Conservation (phyloP, 2,113 vertebrate genomes). For the Thamnophis sirtalis region DNA sequence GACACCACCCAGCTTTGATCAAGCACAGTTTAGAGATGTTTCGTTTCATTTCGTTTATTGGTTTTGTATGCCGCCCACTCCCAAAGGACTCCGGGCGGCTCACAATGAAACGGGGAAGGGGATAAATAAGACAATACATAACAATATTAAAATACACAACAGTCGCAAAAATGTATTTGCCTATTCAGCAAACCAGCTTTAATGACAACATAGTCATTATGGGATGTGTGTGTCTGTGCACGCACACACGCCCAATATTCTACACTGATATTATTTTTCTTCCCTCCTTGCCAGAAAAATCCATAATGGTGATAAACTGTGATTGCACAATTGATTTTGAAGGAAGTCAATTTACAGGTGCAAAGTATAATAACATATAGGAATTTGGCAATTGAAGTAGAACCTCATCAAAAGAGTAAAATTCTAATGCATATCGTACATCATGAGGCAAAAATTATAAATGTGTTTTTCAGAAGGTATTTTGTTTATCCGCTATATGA, state of each 20-base stretch:
- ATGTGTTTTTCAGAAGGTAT: not conserved
- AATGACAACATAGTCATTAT: not conserved
- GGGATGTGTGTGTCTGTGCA: not conserved
- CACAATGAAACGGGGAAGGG: too few relatives aligned
- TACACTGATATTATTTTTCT: not conserved
- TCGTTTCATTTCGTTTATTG: too few relatives aligned
- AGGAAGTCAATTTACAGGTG: not conserved
- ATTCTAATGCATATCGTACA: not conserved
- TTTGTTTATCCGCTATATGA: not conserved
- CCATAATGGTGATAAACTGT: not conserved
- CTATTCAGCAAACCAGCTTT: slow-evolving; percentile 22
- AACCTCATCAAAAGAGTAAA: not conserved
- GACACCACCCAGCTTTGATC: slow-evolving; percentile 11
- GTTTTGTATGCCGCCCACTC: too few relatives aligned
- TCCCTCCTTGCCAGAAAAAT: not conserved
- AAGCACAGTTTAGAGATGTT: slow-evolving; percentile 3
- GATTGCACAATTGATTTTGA: not conserved
- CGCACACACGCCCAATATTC: not conserved
- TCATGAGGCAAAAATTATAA: not conserved
- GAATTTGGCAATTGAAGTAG: not conserved
- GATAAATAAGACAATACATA: too few relatives aligned
- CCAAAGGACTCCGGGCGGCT: too few relatives aligned
- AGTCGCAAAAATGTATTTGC: too few relatives aligned
- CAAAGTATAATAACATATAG: not conserved
- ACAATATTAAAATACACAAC: too few relatives aligned